phyloP scores from a whole-genome alignment of 2,113 vertebrate genomes.

The Notothenia coriiceps region DNA sequence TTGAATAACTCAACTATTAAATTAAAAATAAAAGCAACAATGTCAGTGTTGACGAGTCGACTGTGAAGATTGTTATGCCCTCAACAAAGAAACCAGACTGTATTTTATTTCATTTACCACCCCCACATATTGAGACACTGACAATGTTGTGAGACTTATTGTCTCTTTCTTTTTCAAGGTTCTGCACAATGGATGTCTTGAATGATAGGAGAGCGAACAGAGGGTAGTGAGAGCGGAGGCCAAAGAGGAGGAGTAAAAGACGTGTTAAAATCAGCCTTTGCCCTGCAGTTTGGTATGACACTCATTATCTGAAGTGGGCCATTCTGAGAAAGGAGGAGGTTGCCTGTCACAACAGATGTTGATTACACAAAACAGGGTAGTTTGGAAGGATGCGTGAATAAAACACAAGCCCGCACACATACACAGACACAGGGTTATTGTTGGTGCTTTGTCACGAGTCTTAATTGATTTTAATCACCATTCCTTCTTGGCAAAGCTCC shows the following conservation, averaged over 20 bases:
- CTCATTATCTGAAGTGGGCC: constrained; percentile 84
- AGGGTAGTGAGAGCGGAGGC: constrained; percentile 69
- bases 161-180: constrained; percentile 53
- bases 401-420: constrained; percentile 58
- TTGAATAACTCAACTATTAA: constrained; percentile 6
- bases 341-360: constrained; percentile 81
- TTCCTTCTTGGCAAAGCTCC: constrained; percentile 77
- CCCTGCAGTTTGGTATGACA: constrained; percentile 82
- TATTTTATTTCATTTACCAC: constrained; percentile 34
- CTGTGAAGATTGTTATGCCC: not conserved
- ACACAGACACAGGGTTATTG: constrained; percentile 61
- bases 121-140: constrained; percentile 36
- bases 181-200: constrained; percentile 63
- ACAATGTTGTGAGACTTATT: constrained; percentile 41
- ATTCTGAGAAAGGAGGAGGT: constrained; percentile 79
- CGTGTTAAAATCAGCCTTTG: constrained; percentile 79
- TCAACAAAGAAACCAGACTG: constrained; percentile 24
- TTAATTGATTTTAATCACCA: constrained; percentile 82
- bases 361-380: constrained; percentile 82
- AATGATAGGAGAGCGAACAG: constrained; percentile 64
- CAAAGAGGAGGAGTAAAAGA: constrained; percentile 73
- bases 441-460: constrained; percentile 76
- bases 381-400: constrained; percentile 76
- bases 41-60: not conserved
- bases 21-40: constrained; percentile 19